phyloP scores from a whole-genome alignment of 1,140 invertebrate genomes.

The Macrosteles quadrilineatus region DNA sequence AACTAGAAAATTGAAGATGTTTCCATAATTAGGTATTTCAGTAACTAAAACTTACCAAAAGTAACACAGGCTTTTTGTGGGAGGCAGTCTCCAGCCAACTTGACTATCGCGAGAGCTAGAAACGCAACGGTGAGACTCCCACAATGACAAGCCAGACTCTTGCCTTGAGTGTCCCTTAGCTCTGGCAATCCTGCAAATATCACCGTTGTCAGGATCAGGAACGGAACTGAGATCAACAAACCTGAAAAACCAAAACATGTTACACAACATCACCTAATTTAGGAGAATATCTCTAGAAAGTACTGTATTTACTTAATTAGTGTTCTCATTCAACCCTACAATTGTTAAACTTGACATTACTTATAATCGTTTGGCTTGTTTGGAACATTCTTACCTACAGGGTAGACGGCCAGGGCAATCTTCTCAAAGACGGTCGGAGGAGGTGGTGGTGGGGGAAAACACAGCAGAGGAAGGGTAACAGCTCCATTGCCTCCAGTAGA shows the following conservation, averaged over 20 bases:
- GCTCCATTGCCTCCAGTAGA: slow-evolving; percentile 22
- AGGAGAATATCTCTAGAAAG: too few species aligned
- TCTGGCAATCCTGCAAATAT: slow-evolving; percentile 53
- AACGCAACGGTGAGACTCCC: slow-evolving; percentile 54
- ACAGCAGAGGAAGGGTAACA: slow-evolving; percentile 50
- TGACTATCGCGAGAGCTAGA: slow-evolving; percentile 51
- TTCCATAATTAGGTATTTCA: too few species aligned
- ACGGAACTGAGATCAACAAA: slow-evolving; percentile 54
- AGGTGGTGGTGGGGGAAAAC: slow-evolving; percentile 49
- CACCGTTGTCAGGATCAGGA: slow-evolving; percentile 53
- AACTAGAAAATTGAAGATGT: too few species aligned
- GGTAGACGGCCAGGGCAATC: slow-evolving; percentile 28
- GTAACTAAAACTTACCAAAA: slow-evolving; percentile 52
- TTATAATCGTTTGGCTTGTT: too few species aligned
- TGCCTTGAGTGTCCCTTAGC: slow-evolving; percentile 53
- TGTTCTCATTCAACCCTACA: too few species aligned
- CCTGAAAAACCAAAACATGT: slow-evolving; percentile 45
- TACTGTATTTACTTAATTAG: too few species aligned
- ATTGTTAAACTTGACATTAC: too few species aligned
- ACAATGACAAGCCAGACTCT: slow-evolving; percentile 53
- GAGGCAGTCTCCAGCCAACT: slow-evolving; percentile 49
- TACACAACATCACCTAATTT: too few species aligned
- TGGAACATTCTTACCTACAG: slow-evolving; percentile 35
- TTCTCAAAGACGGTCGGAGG: slow-evolving; percentile 45
- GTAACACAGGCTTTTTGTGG: slow-evolving; percentile 48